Conservation (phyloP, 2,113 vertebrate genomes). For the Bufo gargarizans region DNA sequence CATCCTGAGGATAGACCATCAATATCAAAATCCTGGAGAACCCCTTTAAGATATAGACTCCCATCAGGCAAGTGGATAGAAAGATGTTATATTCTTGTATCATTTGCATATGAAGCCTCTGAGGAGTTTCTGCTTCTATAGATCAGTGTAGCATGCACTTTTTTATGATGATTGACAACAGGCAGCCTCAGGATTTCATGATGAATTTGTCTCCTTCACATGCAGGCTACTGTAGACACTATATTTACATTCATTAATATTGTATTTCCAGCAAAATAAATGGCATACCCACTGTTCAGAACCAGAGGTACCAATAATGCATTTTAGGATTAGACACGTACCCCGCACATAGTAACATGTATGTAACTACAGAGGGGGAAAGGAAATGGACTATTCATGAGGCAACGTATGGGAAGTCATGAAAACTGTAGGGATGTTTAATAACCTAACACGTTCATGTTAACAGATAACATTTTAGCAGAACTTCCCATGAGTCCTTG, state of each 20-base stretch:
- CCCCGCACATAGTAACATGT: neutral
- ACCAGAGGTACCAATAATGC: neutral
- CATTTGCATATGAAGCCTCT: neutral
- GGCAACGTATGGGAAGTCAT: conserved; percentile 21
- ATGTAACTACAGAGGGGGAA: neutral
- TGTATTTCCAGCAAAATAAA: conserved; percentile 27
- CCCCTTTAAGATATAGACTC: no score
- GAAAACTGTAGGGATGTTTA: conserved; percentile 25
- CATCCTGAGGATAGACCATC: no score
- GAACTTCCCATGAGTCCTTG: conserved; percentile 44
- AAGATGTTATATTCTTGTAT: neutral
- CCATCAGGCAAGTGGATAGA: no score
- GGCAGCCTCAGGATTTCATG: neutral
- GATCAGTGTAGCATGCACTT: neutral
- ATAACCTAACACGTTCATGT: conserved; percentile 19
- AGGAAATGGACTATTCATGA: conserved; percentile 36
- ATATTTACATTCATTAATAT: conserved; percentile 37
- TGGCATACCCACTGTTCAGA: neutral
- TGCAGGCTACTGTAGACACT: conserved; percentile 59
- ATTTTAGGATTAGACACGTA: neutral
- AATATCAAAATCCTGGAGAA: no score
- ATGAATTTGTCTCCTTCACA: conserved; percentile 27
- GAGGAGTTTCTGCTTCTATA: no score
- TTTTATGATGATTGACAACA: neutral
- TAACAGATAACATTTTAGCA: conserved; percentile 45